Percentiles rank a stretch among this genome's conserved stretches.
Conservation (phyloP, 2,797 vertebrate species). For the Hydrolagus colliei region DNA sequence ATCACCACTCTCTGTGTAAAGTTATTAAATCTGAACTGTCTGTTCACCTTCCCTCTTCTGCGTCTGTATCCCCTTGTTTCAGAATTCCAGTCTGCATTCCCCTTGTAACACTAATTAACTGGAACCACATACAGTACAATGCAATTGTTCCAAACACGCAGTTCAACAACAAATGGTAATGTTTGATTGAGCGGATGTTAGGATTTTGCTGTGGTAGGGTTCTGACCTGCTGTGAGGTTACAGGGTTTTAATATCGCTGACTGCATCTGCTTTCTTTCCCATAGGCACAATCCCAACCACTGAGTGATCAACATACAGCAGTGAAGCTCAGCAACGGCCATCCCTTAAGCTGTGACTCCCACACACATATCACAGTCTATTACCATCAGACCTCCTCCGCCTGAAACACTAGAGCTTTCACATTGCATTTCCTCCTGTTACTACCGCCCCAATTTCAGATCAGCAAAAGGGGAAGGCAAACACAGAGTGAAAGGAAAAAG, state of each 20-base stretch:
- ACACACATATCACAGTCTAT: conserved; percentile 1
- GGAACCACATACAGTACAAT: no score
- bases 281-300: background rate
- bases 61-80: no score
- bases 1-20: no score
- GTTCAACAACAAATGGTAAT: background rate
- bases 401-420: background rate
- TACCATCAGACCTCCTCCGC: background rate
- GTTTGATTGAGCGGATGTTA: background rate
- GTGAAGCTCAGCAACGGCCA: background rate
- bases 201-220: background rate
- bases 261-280: conserved; percentile 16
- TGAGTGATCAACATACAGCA: background rate
- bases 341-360: background rate
- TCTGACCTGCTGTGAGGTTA: background rate
- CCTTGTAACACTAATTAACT: no score
- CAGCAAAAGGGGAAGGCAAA: background rate
- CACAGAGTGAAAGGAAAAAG: background rate
- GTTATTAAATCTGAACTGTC: no score
- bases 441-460: background rate
- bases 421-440: background rate
- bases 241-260: background rate
- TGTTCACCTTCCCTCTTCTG: no score
- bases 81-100: no score
- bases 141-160: no score